Percentiles rank a stretch among this genome's conserved stretches.
These are phyloP conservation scores for Yponomeuta malinellus DNA, from an alignment of 2,888 invertebrate species.

Conservation along the genomic window DNA sequence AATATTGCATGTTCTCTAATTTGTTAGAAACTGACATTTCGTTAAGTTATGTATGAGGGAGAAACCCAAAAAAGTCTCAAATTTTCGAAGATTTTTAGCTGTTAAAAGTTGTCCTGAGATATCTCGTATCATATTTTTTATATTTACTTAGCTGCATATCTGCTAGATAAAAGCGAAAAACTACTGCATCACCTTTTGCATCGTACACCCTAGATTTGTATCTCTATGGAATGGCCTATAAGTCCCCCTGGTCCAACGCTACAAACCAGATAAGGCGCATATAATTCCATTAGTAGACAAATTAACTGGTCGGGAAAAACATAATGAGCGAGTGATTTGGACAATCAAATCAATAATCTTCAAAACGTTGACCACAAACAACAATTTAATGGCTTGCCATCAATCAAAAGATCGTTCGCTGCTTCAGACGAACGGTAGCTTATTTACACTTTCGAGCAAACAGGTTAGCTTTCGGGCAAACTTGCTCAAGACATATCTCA, in stretches of 20 bases:
- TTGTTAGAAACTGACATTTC: too few species aligned
- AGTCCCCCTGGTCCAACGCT: neutral
- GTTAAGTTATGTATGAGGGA: too few species aligned
- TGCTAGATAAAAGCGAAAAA: too few species aligned
- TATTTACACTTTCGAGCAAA: conserved; percentile 23
- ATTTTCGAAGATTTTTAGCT: too few species aligned
- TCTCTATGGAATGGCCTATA: neutral
- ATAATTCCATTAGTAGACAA: conserved; percentile 8
- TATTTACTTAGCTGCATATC: too few species aligned
- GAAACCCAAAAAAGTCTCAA: too few species aligned
- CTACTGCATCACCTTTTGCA: too few species aligned
- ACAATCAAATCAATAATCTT: conserved; percentile 16
- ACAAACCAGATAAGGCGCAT: conserved; percentile 6
- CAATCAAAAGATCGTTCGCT: conserved; percentile 26
- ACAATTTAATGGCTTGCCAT: conserved; percentile 26
- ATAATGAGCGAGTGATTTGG: conserved; percentile 9
- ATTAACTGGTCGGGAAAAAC: neutral
- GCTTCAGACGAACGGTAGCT: conserved; percentile 22
- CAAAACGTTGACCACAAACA: conserved; percentile 23
- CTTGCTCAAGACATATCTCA: conserved; percentile 12
- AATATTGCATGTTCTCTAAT: too few species aligned
- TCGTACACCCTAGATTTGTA: too few species aligned
- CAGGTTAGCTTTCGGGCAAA: conserved; percentile 15
- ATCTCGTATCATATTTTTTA: too few species aligned
- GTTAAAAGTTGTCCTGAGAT: too few species aligned